These are phyloP conservation scores for Brachypalpus laphriformis DNA, from an alignment of 2,888 invertebrate species.

Conservation along the genomic window DNA sequence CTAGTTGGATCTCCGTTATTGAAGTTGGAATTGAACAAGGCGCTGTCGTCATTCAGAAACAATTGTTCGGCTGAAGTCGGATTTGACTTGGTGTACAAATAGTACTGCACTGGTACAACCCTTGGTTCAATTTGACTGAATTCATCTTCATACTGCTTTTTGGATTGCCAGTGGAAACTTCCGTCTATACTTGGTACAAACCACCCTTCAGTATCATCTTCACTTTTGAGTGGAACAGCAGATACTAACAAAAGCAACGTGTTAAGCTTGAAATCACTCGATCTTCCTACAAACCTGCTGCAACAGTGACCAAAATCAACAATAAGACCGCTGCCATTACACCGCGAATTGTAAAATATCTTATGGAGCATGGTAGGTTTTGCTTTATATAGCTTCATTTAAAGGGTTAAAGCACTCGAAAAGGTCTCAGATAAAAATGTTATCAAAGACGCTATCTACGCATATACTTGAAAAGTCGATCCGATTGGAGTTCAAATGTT, in stretches of 20 bases:
- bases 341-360: too few species aligned
- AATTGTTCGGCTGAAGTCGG: conserved; percentile 62
- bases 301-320: background rate
- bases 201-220: too few species aligned
- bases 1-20: conserved; percentile 75
- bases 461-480: background rate
- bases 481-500: too few species aligned
- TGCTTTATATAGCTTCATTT: background rate
- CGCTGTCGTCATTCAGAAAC: conserved; percentile 50
- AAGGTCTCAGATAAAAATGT: too few species aligned
- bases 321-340: background rate
- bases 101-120: conserved; percentile 34
- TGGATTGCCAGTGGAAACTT: too few species aligned
- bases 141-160: conserved; percentile 18
- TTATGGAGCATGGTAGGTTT: too few species aligned
- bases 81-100: conserved; percentile 79
- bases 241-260: background rate
- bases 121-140: background rate
- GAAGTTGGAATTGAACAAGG: conserved; percentile 73
- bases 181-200: too few species aligned
- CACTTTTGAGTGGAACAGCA: too few species aligned
- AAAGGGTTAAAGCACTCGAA: background rate
- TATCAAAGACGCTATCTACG: background rate
- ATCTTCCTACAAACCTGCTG: too few species aligned
- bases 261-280: too few species aligned